phyloP scores from a whole-genome alignment of 2,113 vertebrate genomes.

The Urocolius indicus region DNA sequence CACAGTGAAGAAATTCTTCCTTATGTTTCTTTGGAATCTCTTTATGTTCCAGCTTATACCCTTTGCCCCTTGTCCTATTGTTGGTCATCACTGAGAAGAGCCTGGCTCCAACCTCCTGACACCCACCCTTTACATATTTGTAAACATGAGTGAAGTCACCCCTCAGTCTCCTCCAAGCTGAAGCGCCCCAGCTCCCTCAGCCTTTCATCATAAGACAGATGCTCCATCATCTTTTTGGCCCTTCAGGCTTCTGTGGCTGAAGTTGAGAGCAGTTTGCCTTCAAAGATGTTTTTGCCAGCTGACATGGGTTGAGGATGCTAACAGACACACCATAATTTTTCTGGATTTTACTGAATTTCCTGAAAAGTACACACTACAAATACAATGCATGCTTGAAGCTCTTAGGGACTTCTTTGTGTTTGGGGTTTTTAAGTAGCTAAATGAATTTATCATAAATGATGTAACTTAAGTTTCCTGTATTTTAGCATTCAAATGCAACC shows the following conservation, averaged over 20 bases:
- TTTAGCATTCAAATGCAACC: neutral
- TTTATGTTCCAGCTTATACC: no score
- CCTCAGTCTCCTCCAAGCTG: no score
- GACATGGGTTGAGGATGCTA: neutral
- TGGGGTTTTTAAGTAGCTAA: neutral
- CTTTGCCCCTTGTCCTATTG: no score
- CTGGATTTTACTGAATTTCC: neutral
- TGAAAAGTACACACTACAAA: fast-evolving
- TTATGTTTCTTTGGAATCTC: no score
- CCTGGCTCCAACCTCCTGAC: no score
- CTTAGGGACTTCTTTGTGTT: neutral
- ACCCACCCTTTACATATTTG: no score
- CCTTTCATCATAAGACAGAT: no score
- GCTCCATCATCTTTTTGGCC: no score
- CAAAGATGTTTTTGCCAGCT: neutral
- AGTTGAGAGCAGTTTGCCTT: neutral
- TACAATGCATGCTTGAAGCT: fast-evolving
- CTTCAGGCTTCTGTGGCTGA: neutral
- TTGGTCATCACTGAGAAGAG: no score
- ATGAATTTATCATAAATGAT: neutral
- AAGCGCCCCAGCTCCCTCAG: no score
- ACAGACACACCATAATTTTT: neutral
- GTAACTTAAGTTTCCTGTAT: neutral
- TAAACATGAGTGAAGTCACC: no score
- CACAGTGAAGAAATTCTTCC: no score